Base-by-base conservation (phyloP, 2,888 invertebrate genomes). In the Lingula anatina region DNA sequence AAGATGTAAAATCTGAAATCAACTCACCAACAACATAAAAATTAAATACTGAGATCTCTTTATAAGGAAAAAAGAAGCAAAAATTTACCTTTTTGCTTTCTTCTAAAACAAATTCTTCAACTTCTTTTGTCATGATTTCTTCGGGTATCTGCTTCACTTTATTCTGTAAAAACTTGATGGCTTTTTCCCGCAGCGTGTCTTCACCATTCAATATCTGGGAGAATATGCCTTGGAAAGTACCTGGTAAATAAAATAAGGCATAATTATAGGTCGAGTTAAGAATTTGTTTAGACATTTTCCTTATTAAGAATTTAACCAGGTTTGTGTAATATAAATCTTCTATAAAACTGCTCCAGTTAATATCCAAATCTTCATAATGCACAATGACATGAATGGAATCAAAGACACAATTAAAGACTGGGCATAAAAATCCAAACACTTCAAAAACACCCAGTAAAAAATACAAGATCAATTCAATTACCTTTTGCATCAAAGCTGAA, bases 91-190 rank as follows among this genome's bases (percentile, higher is more conserved):
- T 92, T 72, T 89, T 92, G 63, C 87, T 86, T 77, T 92, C 89
- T 40, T 84, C 81, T 56, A 93, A 85, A 41, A 94, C 82, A 56
- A 86, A 83, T 65, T 90, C 90, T 73, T 94, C 93, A 35, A 89
- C 83, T 68, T 94, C 92, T 65, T 86, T 86, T 24, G 86, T 88
- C 42, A 91, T 83, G 3, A 88, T 78, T 55, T 87, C 87, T 45
- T 86, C 84, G 2, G 89, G 88, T 58, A 92, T 80, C n/a, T n/a
- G n/a, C n/a, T n/a, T n/a, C n/a, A n/a, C n/a, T n/a, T 92, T 92
- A 0, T 85, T 83, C n/a, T 86, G 82, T 58, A 94, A 79, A 76
- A 94, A 94, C 71, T 90, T 89, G 43, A 95, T 86, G 68, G 89
- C 90, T 66, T 88, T 84, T 65, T 92, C 92, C 47, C 94, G 81